Conservation (phyloP, 2,113 vertebrate species). For the Pelecanus crispus region DNA sequence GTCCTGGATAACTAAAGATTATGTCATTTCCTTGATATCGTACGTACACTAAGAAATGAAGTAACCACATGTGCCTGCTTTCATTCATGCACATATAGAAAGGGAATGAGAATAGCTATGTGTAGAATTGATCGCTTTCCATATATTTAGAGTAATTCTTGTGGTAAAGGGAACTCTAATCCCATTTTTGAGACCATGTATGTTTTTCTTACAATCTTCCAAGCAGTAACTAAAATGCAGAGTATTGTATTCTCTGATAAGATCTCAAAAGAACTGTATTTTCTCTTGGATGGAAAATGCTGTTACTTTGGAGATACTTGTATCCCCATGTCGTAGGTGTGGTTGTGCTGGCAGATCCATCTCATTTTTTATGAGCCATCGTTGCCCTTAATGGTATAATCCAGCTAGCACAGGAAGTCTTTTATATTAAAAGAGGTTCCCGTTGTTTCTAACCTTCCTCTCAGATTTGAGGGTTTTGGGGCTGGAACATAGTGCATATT, state of each 20-base stretch:
- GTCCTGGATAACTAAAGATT: not conserved
- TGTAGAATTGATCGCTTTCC: not conserved
- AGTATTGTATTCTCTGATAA: not conserved
- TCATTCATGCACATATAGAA: not conserved
- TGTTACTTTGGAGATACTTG: not conserved
- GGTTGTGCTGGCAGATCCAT: not conserved
- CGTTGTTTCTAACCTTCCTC: not conserved
- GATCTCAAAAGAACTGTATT: not conserved
- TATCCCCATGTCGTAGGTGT: not conserved
- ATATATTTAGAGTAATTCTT: not conserved
- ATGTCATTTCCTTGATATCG: not conserved
- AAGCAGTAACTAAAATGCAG: not conserved
- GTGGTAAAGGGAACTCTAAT: not conserved
- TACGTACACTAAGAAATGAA: not conserved
- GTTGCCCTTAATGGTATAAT: not conserved
- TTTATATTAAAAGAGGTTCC: not conserved
- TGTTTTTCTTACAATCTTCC: not conserved
- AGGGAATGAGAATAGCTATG: not conserved
- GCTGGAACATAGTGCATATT: not conserved
- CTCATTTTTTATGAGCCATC: too few relatives aligned
- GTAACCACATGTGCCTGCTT: not conserved
- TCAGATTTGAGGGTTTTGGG: not conserved
- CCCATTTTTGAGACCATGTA: not conserved
- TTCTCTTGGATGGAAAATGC: not conserved
- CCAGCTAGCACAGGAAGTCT: not conserved